Evolutionary conservation across 2,888 invertebrate species (phyloP), one percentile per base, ranked within the genome.

Genomic region (Hybos culiciformis): DNA sequence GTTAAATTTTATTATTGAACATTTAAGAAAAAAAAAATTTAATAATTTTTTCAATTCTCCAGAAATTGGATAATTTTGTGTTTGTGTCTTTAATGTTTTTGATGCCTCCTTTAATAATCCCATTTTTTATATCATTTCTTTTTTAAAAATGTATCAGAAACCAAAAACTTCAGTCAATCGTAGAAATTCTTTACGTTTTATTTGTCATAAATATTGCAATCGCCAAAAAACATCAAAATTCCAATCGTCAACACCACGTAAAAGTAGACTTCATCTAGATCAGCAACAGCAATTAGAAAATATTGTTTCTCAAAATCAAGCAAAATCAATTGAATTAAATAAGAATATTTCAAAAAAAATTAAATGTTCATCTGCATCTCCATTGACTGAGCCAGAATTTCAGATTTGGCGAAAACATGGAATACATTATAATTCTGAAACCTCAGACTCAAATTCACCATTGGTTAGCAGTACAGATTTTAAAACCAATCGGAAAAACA

Each of bases 201-300:
- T 31, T 33, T 45, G 11, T 24, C 15, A 17, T 17, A 32, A 41
- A 37, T 15, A 21, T 32, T 42, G 12, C 37, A 45, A 14, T 4
- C 5, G 8, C 11, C 24, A 14, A 6, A 2, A 18, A 37, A 19
- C 14, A 14, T 14, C 37, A 19, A 29, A 36, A 20, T 31, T 23
- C 33, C 60, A 56, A 32, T 61, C 63, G 3, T 64, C 63, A 18
- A 64, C 64, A 12, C 64, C 63, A 11, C 60, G 62, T 20, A 62
- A 59, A 48, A 60, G 59, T 43, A 55, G 53, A 49, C 44, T 51
- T 19, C 54, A 58, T 46, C 57, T 51, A 26, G 56, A 58, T 47
- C 55, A 56, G 45, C 53, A 55, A 11, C 53, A 54, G 36, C 43
- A 56, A 37, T 46, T 58, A 20, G 54, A 58, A 48, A 48, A 53